Base-by-base conservation (phyloP, 2,113 vertebrate genomes). In the Oncorhynchus mykiss region DNA sequence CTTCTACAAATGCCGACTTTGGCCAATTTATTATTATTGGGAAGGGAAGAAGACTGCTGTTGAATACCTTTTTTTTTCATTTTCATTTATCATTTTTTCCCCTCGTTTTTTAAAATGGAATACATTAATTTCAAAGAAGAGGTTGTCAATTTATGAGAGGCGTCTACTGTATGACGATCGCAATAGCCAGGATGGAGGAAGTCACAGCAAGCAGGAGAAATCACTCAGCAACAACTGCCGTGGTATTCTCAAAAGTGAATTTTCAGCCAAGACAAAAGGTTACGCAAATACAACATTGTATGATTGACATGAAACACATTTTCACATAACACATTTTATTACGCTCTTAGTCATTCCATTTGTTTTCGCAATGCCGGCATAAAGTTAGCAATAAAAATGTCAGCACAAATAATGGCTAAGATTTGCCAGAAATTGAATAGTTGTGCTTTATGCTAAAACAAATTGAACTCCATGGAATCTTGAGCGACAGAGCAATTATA, bases 381-480 rank as follows among this genome's bases (percentile, higher is more conserved):
- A 75, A 70, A 59, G 39, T 74, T 74, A 67, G 71, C 67, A 67
- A 82, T 59, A 77, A 72, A 71, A 29, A 70, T 81, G 74, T 70
- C 80, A 79, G 54, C 49, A 74, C 4, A 31, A 72, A 76, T 80
- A 70, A 45, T 75, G 59, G 20, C 24, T 12, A 12, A 4, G 18
- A 78, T 69, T 67, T 64, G 57, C 48, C 34, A 39, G n/a, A 11
- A 45, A 45, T 57, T 45, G 69, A 77, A 64, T 60, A 45, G 31
- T 70, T 74, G 49, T 66, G 31, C 71, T 49, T 31, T 64, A 24
- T 48, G 25, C 48, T 31, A 66, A 71, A 77, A 79, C 49, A 75
- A 49, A 75, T 74, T 54, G 68, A 72, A 49, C 54, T 65, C 74
- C 51, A 48, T 59, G n/a, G 51, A 65, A 72, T 80, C 71, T 65